These are phyloP conservation scores for Urocolius indicus DNA, from an alignment of 2,113 vertebrate species.

Conservation along the genomic window DNA sequence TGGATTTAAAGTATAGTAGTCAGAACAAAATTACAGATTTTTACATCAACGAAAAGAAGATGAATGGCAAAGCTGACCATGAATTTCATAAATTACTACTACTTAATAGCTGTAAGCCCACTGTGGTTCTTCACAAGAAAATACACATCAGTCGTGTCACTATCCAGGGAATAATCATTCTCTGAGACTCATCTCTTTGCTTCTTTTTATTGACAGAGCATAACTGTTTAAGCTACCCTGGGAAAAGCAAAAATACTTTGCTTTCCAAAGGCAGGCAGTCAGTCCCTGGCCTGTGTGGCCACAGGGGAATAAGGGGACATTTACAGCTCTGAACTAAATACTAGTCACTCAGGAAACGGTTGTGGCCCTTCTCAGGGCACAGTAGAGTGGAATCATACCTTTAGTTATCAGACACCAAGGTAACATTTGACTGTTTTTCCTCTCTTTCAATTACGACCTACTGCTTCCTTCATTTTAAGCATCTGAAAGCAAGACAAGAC, in stretches of 20 bases:
- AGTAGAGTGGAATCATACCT: not conserved
- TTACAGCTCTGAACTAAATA: not conserved
- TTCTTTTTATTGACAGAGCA: not conserved
- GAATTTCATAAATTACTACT: not conserved
- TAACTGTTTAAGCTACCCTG: not conserved
- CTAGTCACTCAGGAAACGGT: not conserved
- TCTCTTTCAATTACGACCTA: not conserved
- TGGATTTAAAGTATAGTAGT: not conserved
- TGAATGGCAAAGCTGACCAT: not conserved
- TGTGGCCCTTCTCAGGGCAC: not conserved
- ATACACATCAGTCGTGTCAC: not conserved
- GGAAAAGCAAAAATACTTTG: not conserved
- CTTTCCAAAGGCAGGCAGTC: not conserved
- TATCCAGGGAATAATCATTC: not conserved
- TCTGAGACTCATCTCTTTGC: not conserved
- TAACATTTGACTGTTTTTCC: not conserved
- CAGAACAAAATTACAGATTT: constrained; percentile 15
- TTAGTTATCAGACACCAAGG: not conserved
- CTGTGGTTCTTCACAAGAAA: not conserved
- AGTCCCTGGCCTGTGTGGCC: not conserved
- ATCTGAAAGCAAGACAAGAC: not conserved
- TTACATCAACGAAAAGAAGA: not conserved
- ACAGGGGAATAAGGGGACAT: not conserved
- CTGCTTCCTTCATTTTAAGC: not conserved
- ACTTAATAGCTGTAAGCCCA: not conserved